These are phyloP conservation scores for Podarcis lilfordi DNA, from an alignment of 2,797 vertebrate genomes.

Conservation along the genomic window DNA sequence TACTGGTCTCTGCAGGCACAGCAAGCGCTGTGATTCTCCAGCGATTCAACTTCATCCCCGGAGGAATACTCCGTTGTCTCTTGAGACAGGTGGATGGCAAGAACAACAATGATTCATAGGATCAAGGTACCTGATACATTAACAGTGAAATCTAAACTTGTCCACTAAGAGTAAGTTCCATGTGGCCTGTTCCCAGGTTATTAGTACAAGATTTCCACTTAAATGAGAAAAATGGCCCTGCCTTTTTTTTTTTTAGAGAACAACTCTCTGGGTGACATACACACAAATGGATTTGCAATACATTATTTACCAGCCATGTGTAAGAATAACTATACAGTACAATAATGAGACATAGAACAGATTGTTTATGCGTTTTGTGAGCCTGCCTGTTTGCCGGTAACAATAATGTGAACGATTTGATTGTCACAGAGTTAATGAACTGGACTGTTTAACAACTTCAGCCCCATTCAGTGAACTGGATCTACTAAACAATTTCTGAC, in stretches of 20 bases:
- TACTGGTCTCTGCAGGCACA: too few species aligned
- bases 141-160: neutral
- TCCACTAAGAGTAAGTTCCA: neutral
- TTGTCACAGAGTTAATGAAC: neutral
- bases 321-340: neutral
- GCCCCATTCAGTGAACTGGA: neutral
- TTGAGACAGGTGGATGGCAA: too few species aligned
- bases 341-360: neutral
- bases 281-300: neutral
- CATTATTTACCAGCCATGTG: neutral
- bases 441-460: neutral
- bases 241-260: conserved; percentile 2
- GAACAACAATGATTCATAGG: too few species aligned
- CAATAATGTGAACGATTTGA: neutral
- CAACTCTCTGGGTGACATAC: neutral
- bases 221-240: neutral
- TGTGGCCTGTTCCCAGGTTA: too few species aligned
- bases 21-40: too few species aligned
- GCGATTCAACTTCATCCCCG: too few species aligned
- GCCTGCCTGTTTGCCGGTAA: neutral
- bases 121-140: neutral
- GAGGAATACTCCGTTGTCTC: too few species aligned
- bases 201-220: neutral
- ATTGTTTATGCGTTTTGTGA: neutral
- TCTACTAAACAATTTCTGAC: neutral